phyloP scores from a whole-genome alignment of 2,888 invertebrate genomes.

The Coleophora deauratella region DNA sequence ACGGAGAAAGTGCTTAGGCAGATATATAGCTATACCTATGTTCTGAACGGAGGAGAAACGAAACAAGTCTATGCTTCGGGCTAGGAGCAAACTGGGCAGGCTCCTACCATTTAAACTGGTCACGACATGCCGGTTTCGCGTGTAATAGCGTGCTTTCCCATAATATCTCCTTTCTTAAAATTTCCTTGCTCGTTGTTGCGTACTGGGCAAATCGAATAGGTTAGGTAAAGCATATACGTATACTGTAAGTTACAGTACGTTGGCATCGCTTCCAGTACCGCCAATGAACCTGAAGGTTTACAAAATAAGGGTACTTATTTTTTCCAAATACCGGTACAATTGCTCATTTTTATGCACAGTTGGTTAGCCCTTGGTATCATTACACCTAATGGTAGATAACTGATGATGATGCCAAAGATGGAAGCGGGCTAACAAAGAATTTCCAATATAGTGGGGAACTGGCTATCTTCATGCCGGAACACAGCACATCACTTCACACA shows the following conservation, averaged over 20 bases:
- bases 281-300: no score
- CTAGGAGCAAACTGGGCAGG: constrained; percentile 12
- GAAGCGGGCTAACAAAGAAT: no score
- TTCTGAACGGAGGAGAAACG: constrained; percentile 21
- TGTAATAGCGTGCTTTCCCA: constrained; percentile 31
- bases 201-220: not conserved
- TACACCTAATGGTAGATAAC: no score
- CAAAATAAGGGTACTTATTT: no score
- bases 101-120: constrained; percentile 33
- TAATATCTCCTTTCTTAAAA: constrained; percentile 5
- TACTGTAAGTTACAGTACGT: no score
- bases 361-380: not conserved
- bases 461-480: no score
- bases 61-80: constrained; percentile 7
- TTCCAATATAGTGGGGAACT: no score
- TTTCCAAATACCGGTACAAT: no score
- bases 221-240: not conserved
- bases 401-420: no score
- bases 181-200: constrained; percentile 5
- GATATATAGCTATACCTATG: constrained; percentile 25
- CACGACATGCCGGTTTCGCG: constrained; percentile 33
- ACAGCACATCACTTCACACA: no score
- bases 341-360: no score
- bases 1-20: constrained; percentile 32
- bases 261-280: no score